A percentile compares a stretch with the other conserved stretches of the same genome.
Evolutionary conservation across 1,140 invertebrate species (phyloP).

Genomic region (Dinoponera quadriceps): DNA sequence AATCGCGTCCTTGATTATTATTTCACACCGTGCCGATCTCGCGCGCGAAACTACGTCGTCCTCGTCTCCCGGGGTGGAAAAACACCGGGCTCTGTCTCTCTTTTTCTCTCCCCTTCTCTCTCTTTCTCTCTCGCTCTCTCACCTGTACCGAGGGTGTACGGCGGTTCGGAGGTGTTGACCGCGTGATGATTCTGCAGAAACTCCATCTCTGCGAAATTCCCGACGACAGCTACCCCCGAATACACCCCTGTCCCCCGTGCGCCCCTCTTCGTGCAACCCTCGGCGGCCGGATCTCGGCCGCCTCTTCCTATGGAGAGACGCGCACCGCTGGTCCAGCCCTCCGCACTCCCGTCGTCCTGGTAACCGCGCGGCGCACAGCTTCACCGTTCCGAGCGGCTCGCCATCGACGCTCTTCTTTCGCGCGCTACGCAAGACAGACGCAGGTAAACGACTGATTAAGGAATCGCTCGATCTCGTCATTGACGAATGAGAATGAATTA

Average conservation of each 20-base stretch:
- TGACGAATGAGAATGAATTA: neutral
- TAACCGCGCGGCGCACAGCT: conserved; percentile 79
- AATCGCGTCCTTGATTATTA: no score
- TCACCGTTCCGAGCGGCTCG: conserved; percentile 44
- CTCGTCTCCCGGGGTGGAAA: no score
- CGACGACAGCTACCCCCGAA: conserved; percentile 79
- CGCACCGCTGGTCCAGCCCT: conserved; percentile 81
- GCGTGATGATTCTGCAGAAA: conserved; percentile 86
- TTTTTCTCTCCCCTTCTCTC: no score
- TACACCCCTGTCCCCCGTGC: conserved; percentile 78
- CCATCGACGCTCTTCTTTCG: conserved; percentile 37
- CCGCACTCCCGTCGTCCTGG: conserved; percentile 80
- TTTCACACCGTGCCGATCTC: neutral
- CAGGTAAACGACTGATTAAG: conserved; percentile 1
- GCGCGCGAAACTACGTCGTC: neutral
- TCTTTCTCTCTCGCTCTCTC: conserved; percentile 39
- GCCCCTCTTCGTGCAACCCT: conserved; percentile 71
- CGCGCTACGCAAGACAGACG: neutral
- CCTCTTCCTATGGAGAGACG: conserved; percentile 77
- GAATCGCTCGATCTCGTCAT: neutral
- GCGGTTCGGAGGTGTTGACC: conserved; percentile 84
- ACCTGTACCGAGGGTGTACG: conserved; percentile 84
- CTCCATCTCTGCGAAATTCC: conserved; percentile 85
- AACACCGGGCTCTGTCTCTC: no score
- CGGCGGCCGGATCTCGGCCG: conserved; percentile 55